Percentiles rank a stretch among this genome's conserved stretches.
phyloP scores from a whole-genome alignment of 92 coral and sea anemone genomes.

The Zoanthus gigantus region DNA sequence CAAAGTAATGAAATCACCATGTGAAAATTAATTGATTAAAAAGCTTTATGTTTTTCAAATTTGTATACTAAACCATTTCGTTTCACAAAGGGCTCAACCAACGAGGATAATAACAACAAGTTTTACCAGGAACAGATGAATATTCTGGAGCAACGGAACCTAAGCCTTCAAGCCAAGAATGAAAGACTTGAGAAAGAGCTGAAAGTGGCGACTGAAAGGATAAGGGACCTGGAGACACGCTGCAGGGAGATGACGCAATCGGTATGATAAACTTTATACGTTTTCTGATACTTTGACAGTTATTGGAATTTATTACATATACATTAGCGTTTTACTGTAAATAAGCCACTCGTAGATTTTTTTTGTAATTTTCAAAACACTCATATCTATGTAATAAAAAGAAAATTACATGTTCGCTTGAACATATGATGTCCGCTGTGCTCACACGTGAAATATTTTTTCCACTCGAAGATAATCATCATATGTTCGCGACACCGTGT shows the following conservation, averaged over 20 bases:
- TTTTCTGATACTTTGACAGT: not conserved
- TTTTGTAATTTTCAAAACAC: not conserved
- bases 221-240: slow-evolving; percentile 72
- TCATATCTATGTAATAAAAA: not conserved
- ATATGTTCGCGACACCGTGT: no score
- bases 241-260: slow-evolving; percentile 42
- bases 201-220: slow-evolving; percentile 72
- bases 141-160: slow-evolving; percentile 78
- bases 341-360: no score
- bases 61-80: not conserved
- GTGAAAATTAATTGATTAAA: no score
- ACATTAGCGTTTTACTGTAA: not conserved
- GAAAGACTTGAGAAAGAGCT: slow-evolving; percentile 88
- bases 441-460: no score
- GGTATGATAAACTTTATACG: not conserved
- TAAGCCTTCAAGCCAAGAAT: slow-evolving; percentile 81
- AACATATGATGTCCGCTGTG: no score
- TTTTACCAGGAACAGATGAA: slow-evolving; percentile 84
- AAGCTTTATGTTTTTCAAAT: no score
- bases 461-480: no score
- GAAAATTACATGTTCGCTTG: not conserved
- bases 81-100: slow-evolving; percentile 3
- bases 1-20: no score
- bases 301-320: not conserved
- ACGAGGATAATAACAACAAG: slow-evolving; percentile 47